phyloP scores from a whole-genome alignment of 2,797 vertebrate genomes.

The Myotis pilosus region DNA sequence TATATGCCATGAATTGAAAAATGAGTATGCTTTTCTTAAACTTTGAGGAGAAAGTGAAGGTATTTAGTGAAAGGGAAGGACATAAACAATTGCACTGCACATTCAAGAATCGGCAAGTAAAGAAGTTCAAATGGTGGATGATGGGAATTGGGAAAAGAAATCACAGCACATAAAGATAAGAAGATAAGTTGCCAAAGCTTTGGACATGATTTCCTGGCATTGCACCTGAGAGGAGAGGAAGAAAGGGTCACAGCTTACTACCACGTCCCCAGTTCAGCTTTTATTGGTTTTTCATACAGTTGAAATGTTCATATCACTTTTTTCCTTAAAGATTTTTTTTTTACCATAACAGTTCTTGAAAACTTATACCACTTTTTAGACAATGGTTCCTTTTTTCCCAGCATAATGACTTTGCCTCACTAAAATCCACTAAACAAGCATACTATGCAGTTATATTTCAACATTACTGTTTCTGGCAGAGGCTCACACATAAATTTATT shows the following conservation, averaged over 20 bases:
- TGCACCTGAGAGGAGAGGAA: not conserved
- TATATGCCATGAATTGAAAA: constrained; percentile 24
- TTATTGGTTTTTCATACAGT: not conserved
- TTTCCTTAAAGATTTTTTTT: not conserved
- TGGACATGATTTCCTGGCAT: not conserved
- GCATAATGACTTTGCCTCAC: not conserved
- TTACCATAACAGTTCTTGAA: not conserved
- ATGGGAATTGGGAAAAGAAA: not conserved
- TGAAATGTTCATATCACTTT: not conserved
- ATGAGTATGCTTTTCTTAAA: constrained; percentile 19
- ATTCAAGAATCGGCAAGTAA: not conserved
- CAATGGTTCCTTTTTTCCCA: not conserved
- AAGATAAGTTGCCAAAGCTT: not conserved
- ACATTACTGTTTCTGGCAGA: constrained; percentile 30
- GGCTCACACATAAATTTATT: not conserved
- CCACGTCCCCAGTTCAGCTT: not conserved
- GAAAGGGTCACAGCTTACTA: not conserved
- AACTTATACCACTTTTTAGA: not conserved
- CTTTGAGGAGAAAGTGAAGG: not conserved
- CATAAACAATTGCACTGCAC: not conserved
- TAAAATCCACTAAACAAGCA: not conserved
- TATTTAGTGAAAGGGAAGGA: constrained; percentile 26
- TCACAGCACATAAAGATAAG: not conserved
- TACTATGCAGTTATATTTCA: constrained; percentile 24
- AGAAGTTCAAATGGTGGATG: not conserved